These are phyloP conservation scores for Osmerus eperlanus DNA, from an alignment of 2,113 vertebrate genomes.

Conservation along the genomic window DNA sequence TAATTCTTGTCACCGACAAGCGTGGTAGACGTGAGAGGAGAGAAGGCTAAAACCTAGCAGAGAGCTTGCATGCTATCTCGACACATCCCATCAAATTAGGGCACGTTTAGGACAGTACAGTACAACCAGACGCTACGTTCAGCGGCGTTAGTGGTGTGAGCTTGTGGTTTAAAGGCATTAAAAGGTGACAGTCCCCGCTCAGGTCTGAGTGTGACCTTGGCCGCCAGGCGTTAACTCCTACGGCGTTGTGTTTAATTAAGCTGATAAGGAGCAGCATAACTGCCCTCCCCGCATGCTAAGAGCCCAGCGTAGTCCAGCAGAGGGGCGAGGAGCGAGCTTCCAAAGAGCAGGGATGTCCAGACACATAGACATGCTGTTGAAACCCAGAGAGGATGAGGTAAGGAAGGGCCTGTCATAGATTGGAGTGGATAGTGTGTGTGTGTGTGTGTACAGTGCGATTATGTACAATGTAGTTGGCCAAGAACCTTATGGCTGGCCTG, in stretches of 20 bases:
- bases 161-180: not conserved
- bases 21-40: too few species aligned
- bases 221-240: constrained; percentile 12
- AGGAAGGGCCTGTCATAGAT: not conserved
- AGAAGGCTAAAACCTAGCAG: too few species aligned
- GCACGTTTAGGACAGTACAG: not conserved
- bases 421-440: too few species aligned
- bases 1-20: too few species aligned
- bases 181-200: constrained; percentile 5
- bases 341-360: constrained; percentile 28
- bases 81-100: not conserved
- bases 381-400: constrained; percentile 63
- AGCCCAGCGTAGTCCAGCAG: constrained; percentile 8
- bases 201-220: constrained; percentile 59
- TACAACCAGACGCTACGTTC: not conserved
- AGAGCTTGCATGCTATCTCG: not conserved
- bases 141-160: not conserved
- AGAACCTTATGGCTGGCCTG: constrained; percentile 37
- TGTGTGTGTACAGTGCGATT: not conserved
- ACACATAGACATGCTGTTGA: constrained; percentile 50
- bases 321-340: too few species aligned
- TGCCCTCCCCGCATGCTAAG: constrained; percentile 20
- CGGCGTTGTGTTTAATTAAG: constrained; percentile 67
- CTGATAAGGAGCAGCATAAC: constrained; percentile 67
- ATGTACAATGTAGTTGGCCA: constrained; percentile 32